Base-by-base conservation (phyloP, 2,888 invertebrate species). In the Resseliella maxima region DNA sequence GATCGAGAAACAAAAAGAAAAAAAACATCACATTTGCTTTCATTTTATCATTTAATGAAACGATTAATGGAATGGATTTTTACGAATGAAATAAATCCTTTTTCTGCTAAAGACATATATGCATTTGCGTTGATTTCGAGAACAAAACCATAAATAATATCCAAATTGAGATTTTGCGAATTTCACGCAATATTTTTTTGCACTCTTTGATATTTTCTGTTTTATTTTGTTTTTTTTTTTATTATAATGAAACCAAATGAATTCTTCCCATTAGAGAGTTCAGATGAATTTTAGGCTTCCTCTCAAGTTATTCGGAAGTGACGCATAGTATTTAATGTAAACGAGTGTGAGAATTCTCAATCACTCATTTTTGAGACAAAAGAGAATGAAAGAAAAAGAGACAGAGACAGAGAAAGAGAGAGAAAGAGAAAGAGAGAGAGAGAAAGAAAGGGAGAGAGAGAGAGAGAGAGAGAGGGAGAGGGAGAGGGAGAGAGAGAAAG, bases 21-120 rank as follows among this genome's bases (percentile, higher is more conserved):
- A 59, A 27, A 24, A 27, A 59, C n/a, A 50, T 2, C 1, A 50
- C 8, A 50, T 15, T 18, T 50, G 46, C 18, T 59, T 59, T 5
- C n/a, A 50, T 59, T 59, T 59, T 59, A 59, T 72, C 72, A 5
- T 15, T 72, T 72, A 72, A 72, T 72, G 72, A 15, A 72, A 72
- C 31, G 15, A 59, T 59, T 27, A 72, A 72, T 72, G 72, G 72
- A 35, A 0, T 35, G 72, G 15, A 72, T 72, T 72, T n/a, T 1
- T 6, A 31, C 31, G 31, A 72, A 72, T 72, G 27, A 31, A 72
- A 72, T 12, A 72, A 72, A 72, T 2, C 31, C 72, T n/a, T 72
- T 35, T 31, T 72, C 31, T 18, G 31, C 12, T 5, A 31, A 72
- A 2, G 21, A 50, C 21, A 21, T 50, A 50, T 50, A 18, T 50